Evolutionary conservation across 2,113 vertebrate genomes (phyloP).

Genomic region (Ancistrus triradiatus): DNA sequence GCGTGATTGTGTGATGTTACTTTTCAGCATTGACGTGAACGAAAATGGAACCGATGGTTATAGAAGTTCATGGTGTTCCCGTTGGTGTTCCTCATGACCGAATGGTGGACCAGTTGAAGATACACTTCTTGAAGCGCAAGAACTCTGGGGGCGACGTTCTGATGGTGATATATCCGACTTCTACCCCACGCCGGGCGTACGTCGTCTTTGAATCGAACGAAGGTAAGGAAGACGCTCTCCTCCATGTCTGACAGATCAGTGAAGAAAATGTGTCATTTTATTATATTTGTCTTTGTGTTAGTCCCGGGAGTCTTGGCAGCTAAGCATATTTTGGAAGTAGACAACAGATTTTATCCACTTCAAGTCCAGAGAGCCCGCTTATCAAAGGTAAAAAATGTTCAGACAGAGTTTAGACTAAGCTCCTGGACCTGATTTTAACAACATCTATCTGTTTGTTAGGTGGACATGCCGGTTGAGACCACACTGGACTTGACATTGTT

Average conservation of each 20-base stretch:
- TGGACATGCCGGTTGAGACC: conserved; percentile 57
- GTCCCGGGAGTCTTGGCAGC: conserved; percentile 43
- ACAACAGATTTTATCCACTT: conserved; percentile 28
- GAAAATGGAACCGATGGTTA: conserved; percentile 12
- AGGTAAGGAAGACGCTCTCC: conserved; percentile 35
- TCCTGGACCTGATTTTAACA: background rate
- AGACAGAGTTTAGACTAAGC: too few relatives aligned
- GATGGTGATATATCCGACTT: conserved; percentile 45
- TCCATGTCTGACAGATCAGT: background rate
- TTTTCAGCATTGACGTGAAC: background rate
- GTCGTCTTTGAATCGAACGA: conserved; percentile 47
- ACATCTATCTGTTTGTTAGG: conserved; percentile 46
- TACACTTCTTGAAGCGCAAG: conserved; percentile 49
- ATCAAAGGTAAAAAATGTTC: conserved; percentile 48
- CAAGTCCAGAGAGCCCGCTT: conserved; percentile 26
- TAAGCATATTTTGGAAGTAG: conserved; percentile 39
- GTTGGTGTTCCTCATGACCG: conserved; percentile 2
- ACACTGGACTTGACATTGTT: conserved; percentile 43
- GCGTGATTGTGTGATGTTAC: too few relatives aligned
- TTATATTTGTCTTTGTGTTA: conserved; percentile 32
- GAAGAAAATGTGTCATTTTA: background rate
- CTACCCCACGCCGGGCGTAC: conserved; percentile 42
- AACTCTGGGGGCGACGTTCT: conserved; percentile 53
- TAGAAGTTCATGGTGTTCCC: conserved; percentile 52
- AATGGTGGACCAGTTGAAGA: conserved; percentile 48